phyloP scores from a whole-genome alignment of 2,797 vertebrate species.

The Phyllotis vaccarum region DNA sequence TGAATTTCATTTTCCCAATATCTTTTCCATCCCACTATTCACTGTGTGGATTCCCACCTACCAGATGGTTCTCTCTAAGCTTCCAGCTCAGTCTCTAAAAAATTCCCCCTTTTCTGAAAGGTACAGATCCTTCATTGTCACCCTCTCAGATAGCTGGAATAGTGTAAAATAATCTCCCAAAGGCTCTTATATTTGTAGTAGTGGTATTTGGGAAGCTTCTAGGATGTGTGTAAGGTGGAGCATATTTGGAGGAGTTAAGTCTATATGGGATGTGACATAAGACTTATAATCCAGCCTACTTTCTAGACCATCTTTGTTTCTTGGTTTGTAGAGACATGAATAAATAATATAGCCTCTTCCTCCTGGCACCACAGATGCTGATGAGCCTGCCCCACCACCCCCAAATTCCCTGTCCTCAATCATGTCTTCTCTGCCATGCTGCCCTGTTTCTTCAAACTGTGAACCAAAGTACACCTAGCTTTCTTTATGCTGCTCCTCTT shows the following conservation, averaged over 20 bases:
- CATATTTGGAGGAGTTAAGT: too few relatives aligned
- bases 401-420: not conserved
- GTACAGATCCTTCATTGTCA: too few relatives aligned
- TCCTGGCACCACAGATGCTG: not conserved
- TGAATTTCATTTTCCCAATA: not conserved
- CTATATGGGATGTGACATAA: not conserved
- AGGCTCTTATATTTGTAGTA: not conserved
- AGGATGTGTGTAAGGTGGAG: not conserved
- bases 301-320: not conserved
- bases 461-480: not conserved
- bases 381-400: too few relatives aligned
- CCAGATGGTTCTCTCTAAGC: not conserved
- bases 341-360: not conserved
- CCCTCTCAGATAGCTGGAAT: not conserved
- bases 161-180: not conserved
- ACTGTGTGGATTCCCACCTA: not conserved
- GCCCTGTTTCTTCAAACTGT: too few relatives aligned
- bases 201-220: not conserved
- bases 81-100: accelerated
- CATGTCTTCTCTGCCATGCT: not conserved
- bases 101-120: too few relatives aligned
- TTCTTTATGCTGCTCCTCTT: not conserved
- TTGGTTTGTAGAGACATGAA: not conserved
- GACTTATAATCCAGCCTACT: not conserved
- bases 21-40: not conserved